phyloP scores from a whole-genome alignment of 2,113 vertebrate genomes.

The Notothenia rossii region DNA sequence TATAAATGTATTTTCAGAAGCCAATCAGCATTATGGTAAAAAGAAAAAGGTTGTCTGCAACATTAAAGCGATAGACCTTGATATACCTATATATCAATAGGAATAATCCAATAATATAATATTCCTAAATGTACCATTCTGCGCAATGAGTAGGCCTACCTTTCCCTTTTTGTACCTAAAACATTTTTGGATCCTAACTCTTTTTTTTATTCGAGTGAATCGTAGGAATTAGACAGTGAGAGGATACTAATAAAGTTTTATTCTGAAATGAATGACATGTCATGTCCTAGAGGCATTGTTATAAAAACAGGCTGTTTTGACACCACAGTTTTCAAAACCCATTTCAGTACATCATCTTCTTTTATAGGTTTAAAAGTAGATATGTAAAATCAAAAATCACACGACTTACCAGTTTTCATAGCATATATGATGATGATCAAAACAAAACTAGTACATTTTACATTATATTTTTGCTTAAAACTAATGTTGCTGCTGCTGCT shows the following conservation, averaged over 20 bases:
- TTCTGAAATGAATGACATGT: constrained; percentile 1
- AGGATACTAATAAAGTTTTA: constrained; percentile 29
- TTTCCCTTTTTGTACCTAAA: not conserved
- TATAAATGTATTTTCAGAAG: too few species aligned
- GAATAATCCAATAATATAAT: too few species aligned
- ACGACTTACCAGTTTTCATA: not conserved
- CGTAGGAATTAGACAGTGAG: not conserved
- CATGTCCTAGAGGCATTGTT: constrained; percentile 6
- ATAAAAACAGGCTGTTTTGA: not conserved
- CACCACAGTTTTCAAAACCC: too few species aligned
- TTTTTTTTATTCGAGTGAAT: not conserved
- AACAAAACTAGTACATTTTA: constrained; percentile 13
- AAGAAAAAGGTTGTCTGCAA: too few species aligned
- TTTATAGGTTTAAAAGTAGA: not conserved
- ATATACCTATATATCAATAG: too few species aligned
- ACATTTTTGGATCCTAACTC: not conserved
- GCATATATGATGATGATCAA: not conserved
- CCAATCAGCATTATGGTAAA: too few species aligned
- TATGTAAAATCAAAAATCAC: constrained; percentile 13
- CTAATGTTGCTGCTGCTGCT: constrained; percentile 9
- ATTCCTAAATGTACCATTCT: too few species aligned
- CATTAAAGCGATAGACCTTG: too few species aligned
- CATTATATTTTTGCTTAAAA: constrained; percentile 14
- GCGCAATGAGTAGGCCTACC: too few species aligned
- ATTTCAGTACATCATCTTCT: not conserved